phyloP scores from a whole-genome alignment of 2,113 vertebrate genomes.

The Sinocyclocheilus anophthalmus region DNA sequence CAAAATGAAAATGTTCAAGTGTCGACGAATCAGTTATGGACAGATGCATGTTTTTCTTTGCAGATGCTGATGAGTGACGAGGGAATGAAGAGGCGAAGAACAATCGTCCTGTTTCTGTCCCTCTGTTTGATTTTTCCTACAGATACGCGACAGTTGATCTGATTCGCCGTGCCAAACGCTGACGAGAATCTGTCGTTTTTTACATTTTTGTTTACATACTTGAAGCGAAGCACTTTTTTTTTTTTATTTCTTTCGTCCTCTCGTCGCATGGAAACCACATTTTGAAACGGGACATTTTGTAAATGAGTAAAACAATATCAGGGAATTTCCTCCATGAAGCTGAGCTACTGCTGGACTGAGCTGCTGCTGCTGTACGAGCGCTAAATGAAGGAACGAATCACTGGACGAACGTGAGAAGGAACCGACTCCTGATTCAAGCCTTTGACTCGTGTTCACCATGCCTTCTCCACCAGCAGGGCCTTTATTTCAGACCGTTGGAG shows the following conservation, averaged over 20 bases:
- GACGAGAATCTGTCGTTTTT: slow-evolving; percentile 44
- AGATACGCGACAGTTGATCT: neutral
- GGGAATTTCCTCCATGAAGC: slow-evolving; percentile 64
- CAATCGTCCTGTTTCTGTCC: neutral
- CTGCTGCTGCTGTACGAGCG: neutral
- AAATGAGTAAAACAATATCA: slow-evolving; percentile 57
- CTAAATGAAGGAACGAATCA: neutral
- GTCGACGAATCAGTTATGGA: neutral
- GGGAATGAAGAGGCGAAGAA: slow-evolving; percentile 11
- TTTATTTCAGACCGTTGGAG: neutral
- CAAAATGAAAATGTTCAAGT: too few relatives aligned
- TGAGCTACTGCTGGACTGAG: slow-evolving; percentile 4
- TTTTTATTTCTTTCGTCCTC: slow-evolving; percentile 58
- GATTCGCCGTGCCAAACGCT: slow-evolving; percentile 65
- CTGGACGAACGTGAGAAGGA: neutral
- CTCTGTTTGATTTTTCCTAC: neutral
- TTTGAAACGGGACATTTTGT: neutral
- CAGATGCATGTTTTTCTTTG: neutral
- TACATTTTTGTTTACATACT: slow-evolving; percentile 74
- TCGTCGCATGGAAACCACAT: neutral
- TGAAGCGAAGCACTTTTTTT: slow-evolving; percentile 80
- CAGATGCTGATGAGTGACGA: slow-evolving; percentile 10
- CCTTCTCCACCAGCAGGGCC: slow-evolving; percentile 45
- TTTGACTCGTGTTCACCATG: neutral
- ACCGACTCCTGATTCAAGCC: neutral